Percentiles rank a stretch among this genome's conserved stretches.
phyloP scores from a whole-genome alignment of 1,140 invertebrate species.

The Procambarus virginalis region DNA sequence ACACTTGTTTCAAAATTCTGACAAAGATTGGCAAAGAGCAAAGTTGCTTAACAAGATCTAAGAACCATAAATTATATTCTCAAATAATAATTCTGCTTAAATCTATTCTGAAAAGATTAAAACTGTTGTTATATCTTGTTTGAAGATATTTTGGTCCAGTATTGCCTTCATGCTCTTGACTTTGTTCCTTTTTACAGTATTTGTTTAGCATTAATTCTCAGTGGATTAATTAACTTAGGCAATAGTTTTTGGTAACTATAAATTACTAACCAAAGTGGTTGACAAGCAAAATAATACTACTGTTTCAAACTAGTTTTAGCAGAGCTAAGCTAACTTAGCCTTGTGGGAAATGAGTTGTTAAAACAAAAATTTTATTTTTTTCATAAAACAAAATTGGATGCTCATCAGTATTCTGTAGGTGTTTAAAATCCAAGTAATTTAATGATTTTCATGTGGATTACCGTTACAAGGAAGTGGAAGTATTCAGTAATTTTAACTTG shows the following conservation, averaged over 20 bases:
- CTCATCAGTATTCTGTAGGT: not conserved
- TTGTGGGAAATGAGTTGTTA: constrained; percentile 23
- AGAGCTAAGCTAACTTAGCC: constrained; percentile 37
- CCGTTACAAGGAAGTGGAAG: not conserved
- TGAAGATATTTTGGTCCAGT: constrained; percentile 25
- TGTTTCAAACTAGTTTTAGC: constrained; percentile 24
- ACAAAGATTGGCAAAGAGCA: not conserved
- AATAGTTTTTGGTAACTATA: constrained; percentile 42
- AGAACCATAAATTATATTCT: too few relatives aligned
- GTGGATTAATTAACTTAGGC: constrained; percentile 45
- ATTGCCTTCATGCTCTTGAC: constrained; percentile 42
- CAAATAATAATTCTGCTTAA: too few relatives aligned
- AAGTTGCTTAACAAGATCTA: not conserved
- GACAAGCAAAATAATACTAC: constrained; percentile 18
- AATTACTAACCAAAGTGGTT: constrained; percentile 12
- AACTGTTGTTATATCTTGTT: not conserved
- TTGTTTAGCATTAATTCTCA: constrained; percentile 54
- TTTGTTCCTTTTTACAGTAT: constrained; percentile 52
- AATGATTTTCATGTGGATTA: not conserved
- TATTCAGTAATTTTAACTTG: too few relatives aligned
- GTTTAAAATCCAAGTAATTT: not conserved
- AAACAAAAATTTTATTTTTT: not conserved
- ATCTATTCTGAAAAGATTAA: too few relatives aligned
- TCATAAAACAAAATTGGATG: constrained; percentile 3
- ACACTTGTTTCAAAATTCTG: not conserved